Percentiles rank a stretch among this genome's conserved stretches.
Evolutionary conservation across 2,113 vertebrate species (phyloP).

Genomic region (Machaerirhynchus nigripectus): DNA sequence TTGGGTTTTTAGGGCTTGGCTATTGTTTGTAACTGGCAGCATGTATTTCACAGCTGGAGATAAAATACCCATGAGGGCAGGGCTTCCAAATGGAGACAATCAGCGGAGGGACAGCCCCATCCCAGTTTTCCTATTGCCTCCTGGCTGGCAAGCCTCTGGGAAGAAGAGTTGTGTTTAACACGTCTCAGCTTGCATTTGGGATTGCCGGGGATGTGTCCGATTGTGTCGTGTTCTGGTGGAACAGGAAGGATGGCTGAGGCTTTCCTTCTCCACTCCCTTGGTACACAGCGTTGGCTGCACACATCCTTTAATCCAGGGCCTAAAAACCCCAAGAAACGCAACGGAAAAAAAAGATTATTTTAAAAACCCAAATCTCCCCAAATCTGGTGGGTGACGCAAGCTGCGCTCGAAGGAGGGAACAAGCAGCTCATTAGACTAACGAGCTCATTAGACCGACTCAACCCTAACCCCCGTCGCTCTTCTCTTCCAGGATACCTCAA

Average conservation of each 20-base stretch:
- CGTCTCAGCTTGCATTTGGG: background rate
- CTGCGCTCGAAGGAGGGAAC: background rate
- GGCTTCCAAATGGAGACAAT: background rate
- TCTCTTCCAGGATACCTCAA: constrained; percentile 83
- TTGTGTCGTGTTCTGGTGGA: background rate
- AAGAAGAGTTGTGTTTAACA: background rate
- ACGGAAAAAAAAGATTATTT: background rate
- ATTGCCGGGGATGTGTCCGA: background rate
- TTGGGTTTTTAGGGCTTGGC: background rate
- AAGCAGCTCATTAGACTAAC: background rate
- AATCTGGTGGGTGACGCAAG: background rate
- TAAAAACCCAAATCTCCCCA: background rate
- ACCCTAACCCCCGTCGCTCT: background rate
- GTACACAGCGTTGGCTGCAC: background rate
- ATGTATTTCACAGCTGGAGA: background rate
- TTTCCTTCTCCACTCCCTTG: background rate
- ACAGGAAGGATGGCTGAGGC: background rate
- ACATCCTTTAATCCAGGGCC: background rate
- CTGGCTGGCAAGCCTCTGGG: background rate
- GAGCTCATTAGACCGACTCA: background rate
- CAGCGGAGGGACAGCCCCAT: background rate
- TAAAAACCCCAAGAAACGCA: background rate
- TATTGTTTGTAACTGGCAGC: background rate
- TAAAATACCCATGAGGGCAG: background rate
- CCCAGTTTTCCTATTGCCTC: background rate